Conservation (phyloP, 1,140 invertebrate genomes). For the Pygmarrhopalites habei region DNA sequence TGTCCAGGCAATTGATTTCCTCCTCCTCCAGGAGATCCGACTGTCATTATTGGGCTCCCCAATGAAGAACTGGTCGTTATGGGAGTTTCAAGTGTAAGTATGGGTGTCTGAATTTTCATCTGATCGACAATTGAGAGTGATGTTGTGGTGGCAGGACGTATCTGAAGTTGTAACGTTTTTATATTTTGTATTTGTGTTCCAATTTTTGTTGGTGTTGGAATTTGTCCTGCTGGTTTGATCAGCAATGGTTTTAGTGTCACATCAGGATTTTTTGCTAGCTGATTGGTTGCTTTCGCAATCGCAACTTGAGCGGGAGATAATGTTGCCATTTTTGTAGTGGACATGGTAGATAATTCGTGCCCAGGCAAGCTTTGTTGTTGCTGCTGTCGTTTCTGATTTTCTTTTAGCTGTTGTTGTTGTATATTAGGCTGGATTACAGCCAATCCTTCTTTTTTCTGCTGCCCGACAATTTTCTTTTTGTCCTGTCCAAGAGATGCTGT, state of each 20-base stretch:
- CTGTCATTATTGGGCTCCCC: not conserved
- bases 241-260: constrained; percentile 7
- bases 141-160: constrained; percentile 1
- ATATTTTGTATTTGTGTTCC: not conserved
- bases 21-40: not conserved
- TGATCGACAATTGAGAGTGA: not conserved
- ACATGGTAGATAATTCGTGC: too few species aligned
- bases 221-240: not conserved
- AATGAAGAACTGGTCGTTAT: not conserved
- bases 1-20: too few species aligned
- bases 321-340: not conserved
- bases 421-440: too few species aligned
- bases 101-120: constrained; percentile 2
- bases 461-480: too few species aligned
- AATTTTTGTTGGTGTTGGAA: not conserved
- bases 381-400: not conserved
- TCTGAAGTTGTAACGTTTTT: constrained; percentile 8
- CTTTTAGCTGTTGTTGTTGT: not conserved
- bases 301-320: not conserved
- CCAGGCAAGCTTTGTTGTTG: too few species aligned
- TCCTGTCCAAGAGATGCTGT: too few species aligned
- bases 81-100: too few species aligned
- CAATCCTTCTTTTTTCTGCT: too few species aligned
- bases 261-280: constrained; percentile 14
- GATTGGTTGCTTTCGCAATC: constrained; percentile 11